phyloP scores from a whole-genome alignment of 2,113 vertebrate genomes.

The Salvelinus namaycush region DNA sequence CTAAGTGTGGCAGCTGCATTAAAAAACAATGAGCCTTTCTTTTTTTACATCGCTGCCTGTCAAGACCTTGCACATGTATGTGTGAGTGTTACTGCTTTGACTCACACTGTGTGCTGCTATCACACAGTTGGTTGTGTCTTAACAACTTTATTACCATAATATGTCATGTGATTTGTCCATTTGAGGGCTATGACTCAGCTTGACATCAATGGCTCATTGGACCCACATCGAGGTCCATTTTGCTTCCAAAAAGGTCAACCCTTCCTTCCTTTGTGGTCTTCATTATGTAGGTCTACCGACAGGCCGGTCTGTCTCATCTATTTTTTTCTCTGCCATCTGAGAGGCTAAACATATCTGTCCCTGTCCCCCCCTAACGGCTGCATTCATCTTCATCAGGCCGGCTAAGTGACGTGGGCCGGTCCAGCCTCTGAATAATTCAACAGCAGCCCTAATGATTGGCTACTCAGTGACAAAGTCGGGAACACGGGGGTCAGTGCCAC shows the following conservation, averaged over 20 bases:
- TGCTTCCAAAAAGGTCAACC: too few species aligned
- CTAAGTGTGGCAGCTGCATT: too few species aligned
- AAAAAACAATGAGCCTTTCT: too few species aligned
- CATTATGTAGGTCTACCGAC: not conserved
- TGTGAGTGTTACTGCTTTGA: too few species aligned
- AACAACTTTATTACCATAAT: too few species aligned
- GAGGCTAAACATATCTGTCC: not conserved
- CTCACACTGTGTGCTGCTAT: not conserved
- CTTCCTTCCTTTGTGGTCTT: not conserved
- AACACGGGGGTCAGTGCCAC: constrained; percentile 39
- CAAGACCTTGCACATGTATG: too few species aligned
- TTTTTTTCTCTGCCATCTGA: not conserved
- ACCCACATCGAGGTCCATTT: too few species aligned
- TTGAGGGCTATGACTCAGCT: too few species aligned
- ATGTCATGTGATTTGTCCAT: too few species aligned
- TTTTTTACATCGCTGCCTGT: too few species aligned
- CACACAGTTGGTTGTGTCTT: not conserved
- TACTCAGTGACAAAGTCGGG: constrained; percentile 53
- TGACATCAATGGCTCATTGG: too few species aligned
- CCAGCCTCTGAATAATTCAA: constrained; percentile 56
- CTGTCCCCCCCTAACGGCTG: constrained; percentile 9
- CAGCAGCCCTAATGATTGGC: constrained; percentile 53
- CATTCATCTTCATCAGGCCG: constrained; percentile 47
- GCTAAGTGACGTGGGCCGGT: constrained; percentile 45
- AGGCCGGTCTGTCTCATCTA: not conserved